These are phyloP conservation scores for Pogonognathellus flavescens DNA, from an alignment of 1,140 invertebrate genomes.

Conservation along the genomic window DNA sequence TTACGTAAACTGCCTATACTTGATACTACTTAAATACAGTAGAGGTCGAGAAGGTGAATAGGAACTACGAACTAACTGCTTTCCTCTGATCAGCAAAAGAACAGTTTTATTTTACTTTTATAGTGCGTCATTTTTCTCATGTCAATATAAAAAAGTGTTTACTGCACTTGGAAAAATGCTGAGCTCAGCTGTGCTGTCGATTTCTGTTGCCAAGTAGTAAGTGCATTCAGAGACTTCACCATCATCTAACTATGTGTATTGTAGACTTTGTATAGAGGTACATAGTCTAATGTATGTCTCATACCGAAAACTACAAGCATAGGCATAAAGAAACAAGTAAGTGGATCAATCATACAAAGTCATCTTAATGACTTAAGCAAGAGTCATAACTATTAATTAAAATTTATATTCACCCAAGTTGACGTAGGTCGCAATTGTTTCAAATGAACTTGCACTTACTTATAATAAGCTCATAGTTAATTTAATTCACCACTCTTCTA, in stretches of 20 bases:
- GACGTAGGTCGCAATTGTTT: conserved; percentile 9
- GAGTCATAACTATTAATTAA: neutral
- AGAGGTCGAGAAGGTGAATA: conserved; percentile 40
- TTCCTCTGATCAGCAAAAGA: conserved; percentile 7
- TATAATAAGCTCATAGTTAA: neutral
- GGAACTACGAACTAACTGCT: conserved; percentile 6
- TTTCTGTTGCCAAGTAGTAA: conserved; percentile 28
- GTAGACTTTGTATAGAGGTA: neutral
- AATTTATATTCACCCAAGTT: conserved; percentile 14
- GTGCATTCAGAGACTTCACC: conserved; percentile 6
- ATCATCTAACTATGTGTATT: conserved; percentile 13
- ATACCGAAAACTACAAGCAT: neutral
- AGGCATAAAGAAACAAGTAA: neutral
- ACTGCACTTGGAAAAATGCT: conserved; percentile 27
- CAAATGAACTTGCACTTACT: neutral
- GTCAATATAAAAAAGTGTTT: conserved; percentile 38
- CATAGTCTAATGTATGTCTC: neutral
- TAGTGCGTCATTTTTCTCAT: conserved; percentile 23
- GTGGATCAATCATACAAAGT: neutral
- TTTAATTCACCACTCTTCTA: neutral
- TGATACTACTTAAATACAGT: neutral
- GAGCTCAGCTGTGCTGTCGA: conserved; percentile 38
- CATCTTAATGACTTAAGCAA: neutral
- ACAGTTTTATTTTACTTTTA: conserved; percentile 31
- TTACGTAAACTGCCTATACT: too few species aligned